These are phyloP conservation scores for Mimas tiliae DNA, from an alignment of 2,888 invertebrate species.

Conservation along the genomic window DNA sequence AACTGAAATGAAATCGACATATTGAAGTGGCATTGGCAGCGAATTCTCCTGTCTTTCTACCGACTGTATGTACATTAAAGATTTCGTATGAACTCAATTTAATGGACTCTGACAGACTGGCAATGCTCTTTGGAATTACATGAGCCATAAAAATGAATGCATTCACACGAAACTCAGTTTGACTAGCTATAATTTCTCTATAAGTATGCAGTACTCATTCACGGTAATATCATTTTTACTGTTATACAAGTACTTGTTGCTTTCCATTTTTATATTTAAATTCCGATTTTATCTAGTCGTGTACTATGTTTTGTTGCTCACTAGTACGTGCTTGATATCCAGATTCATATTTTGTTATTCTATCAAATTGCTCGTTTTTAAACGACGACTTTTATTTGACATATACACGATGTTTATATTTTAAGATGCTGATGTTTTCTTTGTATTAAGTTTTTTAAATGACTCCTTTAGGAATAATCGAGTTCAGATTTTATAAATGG, in stretches of 20 bases:
- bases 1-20: constrained; percentile 28
- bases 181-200: constrained; percentile 42
- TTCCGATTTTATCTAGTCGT: constrained; percentile 8
- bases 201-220: constrained; percentile 44
- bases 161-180: constrained; percentile 40
- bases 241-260: constrained; percentile 29
- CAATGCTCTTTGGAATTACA: constrained; percentile 46
- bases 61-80: constrained; percentile 33
- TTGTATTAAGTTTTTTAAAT: neutral
- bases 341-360: constrained; percentile 16
- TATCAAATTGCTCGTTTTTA: neutral
- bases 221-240: constrained; percentile 34
- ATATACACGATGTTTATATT: neutral
- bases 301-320: neutral
- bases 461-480: neutral
- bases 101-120: constrained; percentile 45
- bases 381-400: neutral
- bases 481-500: neutral
- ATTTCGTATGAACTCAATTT: constrained; percentile 39
- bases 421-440: neutral
- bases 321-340: constrained; percentile 6
- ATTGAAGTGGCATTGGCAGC: constrained; percentile 23
- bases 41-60: constrained; percentile 29
- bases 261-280: constrained; percentile 26
- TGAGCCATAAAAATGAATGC: constrained; percentile 45